Evolutionary conservation across 2,888 invertebrate species (phyloP).

Genomic region (Auanema freiburgensis): DNA sequence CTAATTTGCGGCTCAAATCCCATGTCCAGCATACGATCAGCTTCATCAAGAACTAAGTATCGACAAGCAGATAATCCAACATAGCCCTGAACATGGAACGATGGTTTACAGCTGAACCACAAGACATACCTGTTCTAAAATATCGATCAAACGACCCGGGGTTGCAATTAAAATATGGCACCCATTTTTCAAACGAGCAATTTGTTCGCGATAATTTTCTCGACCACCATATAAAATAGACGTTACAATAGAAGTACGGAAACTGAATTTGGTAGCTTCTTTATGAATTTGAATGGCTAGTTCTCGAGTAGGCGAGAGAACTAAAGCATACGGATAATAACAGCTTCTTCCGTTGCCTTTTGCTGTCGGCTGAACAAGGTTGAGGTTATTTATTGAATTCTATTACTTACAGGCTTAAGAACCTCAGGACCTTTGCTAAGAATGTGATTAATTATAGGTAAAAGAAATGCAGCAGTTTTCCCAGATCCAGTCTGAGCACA

Average conservation of each 20-base stretch:
- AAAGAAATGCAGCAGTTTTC: slow-evolving; percentile 96
- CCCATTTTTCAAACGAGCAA: slow-evolving; percentile 71
- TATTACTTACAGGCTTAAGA: slow-evolving; percentile 23
- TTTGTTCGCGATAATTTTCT: slow-evolving; percentile 65
- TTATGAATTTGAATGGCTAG: slow-evolving; percentile 78
- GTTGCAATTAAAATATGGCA: slow-evolving; percentile 97
- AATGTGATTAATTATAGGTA: slow-evolving; percentile 96
- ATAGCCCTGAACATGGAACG: slow-evolving; percentile 74
- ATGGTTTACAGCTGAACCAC: no score
- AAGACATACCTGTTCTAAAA: slow-evolving; percentile 78
- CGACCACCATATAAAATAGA: slow-evolving; percentile 94
- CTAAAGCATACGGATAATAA: slow-evolving; percentile 91
- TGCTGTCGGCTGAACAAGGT: slow-evolving; percentile 43
- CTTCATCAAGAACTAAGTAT: slow-evolving; percentile 94
- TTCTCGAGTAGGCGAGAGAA: slow-evolving; percentile 97
- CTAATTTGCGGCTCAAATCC: slow-evolving; percentile 90
- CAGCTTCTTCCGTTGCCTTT: slow-evolving; percentile 75
- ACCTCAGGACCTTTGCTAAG: slow-evolving; percentile 68
- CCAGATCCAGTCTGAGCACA: slow-evolving; percentile 80
- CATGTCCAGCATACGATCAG: slow-evolving; percentile 99
- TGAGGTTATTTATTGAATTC: background rate
- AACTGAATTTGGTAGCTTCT: slow-evolving; percentile 70
- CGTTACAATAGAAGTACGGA: slow-evolving; percentile 91
- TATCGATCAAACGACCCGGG: slow-evolving; percentile 93
- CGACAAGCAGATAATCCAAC: slow-evolving; percentile 79